These are phyloP conservation scores for Daktulosphaira vitifoliae DNA, from an alignment of 1,140 invertebrate species.

Conservation along the genomic window DNA sequence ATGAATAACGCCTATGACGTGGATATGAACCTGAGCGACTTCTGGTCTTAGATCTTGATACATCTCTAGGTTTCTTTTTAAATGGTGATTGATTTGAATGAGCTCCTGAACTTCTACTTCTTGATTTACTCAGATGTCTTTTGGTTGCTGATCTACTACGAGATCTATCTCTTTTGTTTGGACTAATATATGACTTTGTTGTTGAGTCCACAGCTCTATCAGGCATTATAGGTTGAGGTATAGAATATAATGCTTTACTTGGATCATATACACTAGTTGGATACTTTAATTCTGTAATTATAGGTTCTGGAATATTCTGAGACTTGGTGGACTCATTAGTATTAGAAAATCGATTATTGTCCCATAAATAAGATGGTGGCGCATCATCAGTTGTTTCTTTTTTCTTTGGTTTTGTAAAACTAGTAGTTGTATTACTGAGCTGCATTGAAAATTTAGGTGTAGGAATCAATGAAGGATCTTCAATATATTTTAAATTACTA, in stretches of 20 bases:
- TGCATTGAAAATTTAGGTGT: conserved; percentile 30
- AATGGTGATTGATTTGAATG: conserved; percentile 29
- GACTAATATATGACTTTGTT: conserved; percentile 8
- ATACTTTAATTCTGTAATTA: neutral
- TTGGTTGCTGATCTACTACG: conserved; percentile 16
- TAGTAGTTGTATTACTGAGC: conserved; percentile 17
- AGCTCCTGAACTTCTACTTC: conserved; percentile 22
- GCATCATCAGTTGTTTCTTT: neutral
- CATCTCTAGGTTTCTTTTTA: conserved; percentile 26
- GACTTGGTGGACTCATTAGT: conserved; percentile 4
- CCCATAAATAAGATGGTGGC: neutral
- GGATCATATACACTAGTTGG: neutral
- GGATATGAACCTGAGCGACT: conserved; percentile 27
- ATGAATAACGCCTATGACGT: conserved; percentile 26
- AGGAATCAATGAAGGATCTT: conserved; percentile 26
- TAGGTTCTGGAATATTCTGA: conserved; percentile 13
- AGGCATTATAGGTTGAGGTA: neutral
- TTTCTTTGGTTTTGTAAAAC: conserved; percentile 8
- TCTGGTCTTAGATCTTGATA: conserved; percentile 8
- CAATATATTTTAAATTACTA: conserved; percentile 12
- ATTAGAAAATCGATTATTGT: neutral
- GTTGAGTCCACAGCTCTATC: neutral
- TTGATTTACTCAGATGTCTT: neutral
- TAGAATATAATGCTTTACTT: conserved; percentile 6
- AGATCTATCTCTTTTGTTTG: conserved; percentile 10